Base-by-base conservation (phyloP, 2,888 invertebrate species). In the Lissonota sp. region DNA sequence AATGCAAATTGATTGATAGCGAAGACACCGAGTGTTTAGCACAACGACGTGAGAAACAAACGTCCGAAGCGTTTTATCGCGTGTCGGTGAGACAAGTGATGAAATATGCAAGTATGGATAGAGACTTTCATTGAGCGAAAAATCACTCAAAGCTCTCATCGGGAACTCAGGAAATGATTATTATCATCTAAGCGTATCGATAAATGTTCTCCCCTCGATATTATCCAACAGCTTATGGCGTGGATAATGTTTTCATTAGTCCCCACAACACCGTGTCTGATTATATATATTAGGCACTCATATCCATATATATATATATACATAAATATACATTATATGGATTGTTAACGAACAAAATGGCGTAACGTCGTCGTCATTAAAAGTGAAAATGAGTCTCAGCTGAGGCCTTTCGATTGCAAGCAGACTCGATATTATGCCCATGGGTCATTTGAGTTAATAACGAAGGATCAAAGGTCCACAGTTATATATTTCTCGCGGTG, bases 381-480 rank as follows among this genome's bases (percentile, higher is more conserved):
- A 26, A 26, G 26, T 26, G 26, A 3, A 26, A 26, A 26, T 26
- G 26, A 26, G 26, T 3, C 3, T 26, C 1, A 26, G 26, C 26
- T 26, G 26, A 26, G 26, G 1, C 26, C 26, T 26, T 26, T 26
- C 26, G 26, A 2, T 26, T 26, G 26, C 26, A 26, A 26, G 1
- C 1, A 26, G 26, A n/a, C n/a, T n/a, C n/a, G n/a, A n/a, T 26
- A 26, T 26, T 37, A 26, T 40, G 63, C 64, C 60, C 66, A 26
- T 55, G 49, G 81, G 70, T 81, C 81, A 75, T 49, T 62, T 8
- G 78, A 78, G 81, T 82, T 82, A 78, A 78, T 78, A 82, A 78
- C 74, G 58, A 67, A 37, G 81, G 81, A 71, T 71, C 74, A 82
- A 75, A 78, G 78, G 81, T 78, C 40, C 66, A 55, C 71, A 78